Percentiles rank a stretch among this genome's conserved stretches.
These are phyloP conservation scores for Babyrousa celebensis DNA, from an alignment of 2,797 vertebrate genomes.

Conservation along the genomic window DNA sequence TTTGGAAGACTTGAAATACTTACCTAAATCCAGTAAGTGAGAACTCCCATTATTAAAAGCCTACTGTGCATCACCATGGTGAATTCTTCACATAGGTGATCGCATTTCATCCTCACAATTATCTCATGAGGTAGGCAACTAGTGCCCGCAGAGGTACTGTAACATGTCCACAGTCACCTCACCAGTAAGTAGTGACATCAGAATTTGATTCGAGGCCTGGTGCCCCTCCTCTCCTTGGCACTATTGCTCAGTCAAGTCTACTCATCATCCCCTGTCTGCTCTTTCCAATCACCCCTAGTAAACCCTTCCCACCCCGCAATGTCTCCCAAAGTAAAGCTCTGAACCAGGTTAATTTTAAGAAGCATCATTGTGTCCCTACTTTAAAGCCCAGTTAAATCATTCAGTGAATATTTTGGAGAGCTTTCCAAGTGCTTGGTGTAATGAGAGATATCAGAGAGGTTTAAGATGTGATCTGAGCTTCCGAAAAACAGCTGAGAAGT, in stretches of 20 bases:
- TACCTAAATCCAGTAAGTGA: slow-evolving; percentile 49
- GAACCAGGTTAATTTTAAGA: slow-evolving; percentile 66
- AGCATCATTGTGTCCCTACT: slow-evolving; percentile 41
- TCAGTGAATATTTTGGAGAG: slow-evolving; percentile 23
- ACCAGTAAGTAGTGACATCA: slow-evolving; percentile 13
- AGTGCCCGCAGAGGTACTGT: background rate
- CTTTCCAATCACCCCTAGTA: slow-evolving; percentile 29
- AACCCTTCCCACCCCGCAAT: slow-evolving; percentile 4
- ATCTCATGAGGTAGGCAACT: background rate
- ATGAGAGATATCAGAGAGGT: slow-evolving; percentile 13
- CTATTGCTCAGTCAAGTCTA: slow-evolving; percentile 10
- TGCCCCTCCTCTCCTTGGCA: background rate
- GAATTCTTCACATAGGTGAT: background rate
- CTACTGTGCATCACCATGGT: background rate
- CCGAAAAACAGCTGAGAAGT: slow-evolving; percentile 47
- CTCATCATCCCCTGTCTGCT: slow-evolving; percentile 22
- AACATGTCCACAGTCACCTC: background rate
- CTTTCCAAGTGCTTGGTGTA: background rate
- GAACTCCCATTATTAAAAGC: slow-evolving; percentile 40
- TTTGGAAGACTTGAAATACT: slow-evolving; percentile 45
- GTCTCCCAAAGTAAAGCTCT: slow-evolving; percentile 40
- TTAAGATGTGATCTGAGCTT: slow-evolving; percentile 38
- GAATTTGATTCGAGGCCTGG: slow-evolving; percentile 55
- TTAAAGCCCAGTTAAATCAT: slow-evolving; percentile 54
- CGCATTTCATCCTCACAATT: slow-evolving; percentile 28